Conservation (phyloP, 2,113 vertebrate genomes). For the Anarhynchus alexandrinus region DNA sequence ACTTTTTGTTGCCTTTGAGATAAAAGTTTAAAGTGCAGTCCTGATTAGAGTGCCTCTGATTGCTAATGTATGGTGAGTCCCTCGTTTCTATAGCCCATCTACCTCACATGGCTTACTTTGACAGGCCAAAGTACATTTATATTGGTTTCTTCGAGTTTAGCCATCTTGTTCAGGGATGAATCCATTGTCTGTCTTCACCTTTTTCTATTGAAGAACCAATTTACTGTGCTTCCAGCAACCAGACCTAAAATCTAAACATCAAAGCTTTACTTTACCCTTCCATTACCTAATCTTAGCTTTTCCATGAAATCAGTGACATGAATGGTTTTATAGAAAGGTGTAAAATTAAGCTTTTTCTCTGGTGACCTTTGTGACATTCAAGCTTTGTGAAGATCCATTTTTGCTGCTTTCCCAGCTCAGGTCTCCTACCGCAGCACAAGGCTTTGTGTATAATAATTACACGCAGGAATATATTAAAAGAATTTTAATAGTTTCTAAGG, state of each 20-base stretch:
- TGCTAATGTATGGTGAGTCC: not conserved
- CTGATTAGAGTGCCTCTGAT: conserved; percentile 58
- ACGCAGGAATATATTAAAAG: not conserved
- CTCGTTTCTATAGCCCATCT: not conserved
- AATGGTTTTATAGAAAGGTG: not conserved
- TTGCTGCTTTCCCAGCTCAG: not conserved
- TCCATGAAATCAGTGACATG: not conserved
- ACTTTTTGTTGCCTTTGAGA: conserved; percentile 41
- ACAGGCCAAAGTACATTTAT: not conserved
- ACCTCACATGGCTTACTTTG: not conserved
- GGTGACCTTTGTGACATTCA: not conserved
- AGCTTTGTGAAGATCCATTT: not conserved
- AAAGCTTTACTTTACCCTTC: conserved; percentile 25
- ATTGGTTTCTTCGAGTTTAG: not conserved
- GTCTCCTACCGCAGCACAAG: not conserved
- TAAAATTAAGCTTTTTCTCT: conserved; percentile 13
- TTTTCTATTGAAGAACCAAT: not conserved
- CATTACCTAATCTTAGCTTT: not conserved
- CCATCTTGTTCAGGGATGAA: not conserved
- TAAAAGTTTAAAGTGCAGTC: conserved; percentile 21
- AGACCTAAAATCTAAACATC: conserved; percentile 41
- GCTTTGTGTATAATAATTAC: not conserved
- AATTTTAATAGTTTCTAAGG: not conserved
- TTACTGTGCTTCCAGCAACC: not conserved
- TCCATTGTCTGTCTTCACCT: conserved; percentile 5